Evolutionary conservation across 1,140 invertebrate genomes (phyloP).

Genomic region (Drosophila tani): DNA sequence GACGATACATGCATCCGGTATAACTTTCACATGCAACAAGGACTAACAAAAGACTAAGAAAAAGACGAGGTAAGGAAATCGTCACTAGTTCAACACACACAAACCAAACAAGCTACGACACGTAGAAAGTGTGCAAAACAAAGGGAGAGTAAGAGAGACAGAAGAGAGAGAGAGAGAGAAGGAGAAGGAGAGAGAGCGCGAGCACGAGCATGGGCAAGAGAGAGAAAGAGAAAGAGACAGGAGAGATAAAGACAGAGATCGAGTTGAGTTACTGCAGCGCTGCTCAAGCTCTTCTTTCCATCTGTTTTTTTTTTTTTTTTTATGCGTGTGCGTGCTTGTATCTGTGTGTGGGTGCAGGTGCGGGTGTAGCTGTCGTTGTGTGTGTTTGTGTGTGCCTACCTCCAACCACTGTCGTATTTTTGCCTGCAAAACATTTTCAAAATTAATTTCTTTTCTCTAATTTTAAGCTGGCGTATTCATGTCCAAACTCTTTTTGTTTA

Average conservation of each 20-base stretch:
- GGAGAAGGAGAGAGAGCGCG: conserved; percentile 20
- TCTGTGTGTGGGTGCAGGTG: conserved; percentile 17
- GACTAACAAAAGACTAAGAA: conserved; percentile 9
- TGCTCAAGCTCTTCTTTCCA: conserved; percentile 48
- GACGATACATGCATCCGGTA: conserved; percentile 14
- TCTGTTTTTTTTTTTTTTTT: conserved; percentile 10
- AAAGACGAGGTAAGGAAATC: not conserved
- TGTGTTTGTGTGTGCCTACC: conserved; percentile 86
- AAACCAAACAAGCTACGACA: conserved; percentile 46
- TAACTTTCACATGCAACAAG: conserved; percentile 29
- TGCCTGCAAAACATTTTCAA: conserved; percentile 86
- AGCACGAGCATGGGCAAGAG: conserved; percentile 32
- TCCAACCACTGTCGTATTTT: conserved; percentile 90
- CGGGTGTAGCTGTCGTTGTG: conserved; percentile 8
- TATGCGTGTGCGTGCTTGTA: conserved; percentile 17
- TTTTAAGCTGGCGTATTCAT: conserved; percentile 10
- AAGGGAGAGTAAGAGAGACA: conserved; percentile 4
- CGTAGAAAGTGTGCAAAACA: conserved; percentile 29
- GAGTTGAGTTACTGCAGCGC: conserved; percentile 44
- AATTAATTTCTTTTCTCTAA: conserved; percentile 68
- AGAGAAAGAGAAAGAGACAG: conserved; percentile 40
- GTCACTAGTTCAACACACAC: conserved; percentile 34
- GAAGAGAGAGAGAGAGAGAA: conserved; percentile 4
- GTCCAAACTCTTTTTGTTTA: not conserved
- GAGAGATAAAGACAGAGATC: conserved; percentile 34